Evolutionary conservation across 1,140 invertebrate species (phyloP), one percentile per base, ranked within the genome.

Genomic region (Ceratoteleas bidentatus): DNA sequence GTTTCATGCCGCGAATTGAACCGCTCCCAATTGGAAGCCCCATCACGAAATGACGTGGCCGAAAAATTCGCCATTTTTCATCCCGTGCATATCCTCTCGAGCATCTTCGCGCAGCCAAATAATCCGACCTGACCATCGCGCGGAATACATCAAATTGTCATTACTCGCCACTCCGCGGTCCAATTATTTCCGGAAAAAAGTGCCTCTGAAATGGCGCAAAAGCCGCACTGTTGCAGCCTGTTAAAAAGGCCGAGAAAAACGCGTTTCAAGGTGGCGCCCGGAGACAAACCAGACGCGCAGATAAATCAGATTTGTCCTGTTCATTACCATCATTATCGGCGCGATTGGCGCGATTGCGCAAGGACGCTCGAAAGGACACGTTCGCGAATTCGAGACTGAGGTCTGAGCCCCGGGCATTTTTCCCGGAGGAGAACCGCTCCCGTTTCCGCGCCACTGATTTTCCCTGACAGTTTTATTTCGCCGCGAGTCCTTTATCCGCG

Each of bases 301-400:
- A 76, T 83, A 76, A 75, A 78, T 78, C 75, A 78, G 75, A 77
- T 78, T 83, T 77, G 77, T 84, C 50, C 36, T 58, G 74, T 84
- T 84, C 62, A 69, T 73, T 79, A 77, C 68, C 76, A 65, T 76
- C 72, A 77, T 84, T 84, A 84, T 78, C 75, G 50, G 64, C 56
- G 43, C 64, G 62, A 70, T 80, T 58, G 62, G 53, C 61, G 64
- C 61, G 77, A 56, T 84, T 84, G 77, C 76, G 76, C 76, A 76
- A 84, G 68, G 64, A 61, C 68, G 65, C 54, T 24, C 45, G 53
- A 72, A 50, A 78, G 66, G 66, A 78, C 75, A 78, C 65, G 68
- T 66, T 75, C 64, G 74, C 50, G 73, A 72, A 81, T 75, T 75
- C 65, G 60, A 81, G 53, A 65, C 64, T 72, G 54, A 75, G 78